Conservation (phyloP, 2,888 invertebrate species). For the Ornithoptera alexandrae region DNA sequence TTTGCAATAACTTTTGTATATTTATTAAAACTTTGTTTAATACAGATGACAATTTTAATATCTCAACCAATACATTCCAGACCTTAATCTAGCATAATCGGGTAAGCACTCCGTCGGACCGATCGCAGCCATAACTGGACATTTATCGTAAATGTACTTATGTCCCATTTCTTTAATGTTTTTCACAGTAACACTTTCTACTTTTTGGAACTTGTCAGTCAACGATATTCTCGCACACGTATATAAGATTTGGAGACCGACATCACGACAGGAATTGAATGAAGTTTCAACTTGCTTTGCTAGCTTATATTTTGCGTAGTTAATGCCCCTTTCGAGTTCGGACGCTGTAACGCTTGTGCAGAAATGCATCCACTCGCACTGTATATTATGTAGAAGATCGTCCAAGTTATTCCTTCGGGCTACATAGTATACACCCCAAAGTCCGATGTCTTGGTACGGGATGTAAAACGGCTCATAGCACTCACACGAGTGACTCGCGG, state of each 20-base stretch:
- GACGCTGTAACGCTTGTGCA: slow-evolving; percentile 44
- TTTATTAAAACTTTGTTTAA: background rate
- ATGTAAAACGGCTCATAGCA: slow-evolving; percentile 67
- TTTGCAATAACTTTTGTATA: no score
- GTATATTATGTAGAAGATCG: slow-evolving; percentile 56
- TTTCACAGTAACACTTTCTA: slow-evolving; percentile 29
- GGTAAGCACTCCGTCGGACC: slow-evolving; percentile 68
- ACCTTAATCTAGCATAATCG: slow-evolving; percentile 58
- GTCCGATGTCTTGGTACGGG: slow-evolving; percentile 61
- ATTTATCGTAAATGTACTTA: slow-evolving; percentile 62
- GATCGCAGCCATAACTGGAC: slow-evolving; percentile 62
- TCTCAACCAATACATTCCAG: slow-evolving; percentile 63
- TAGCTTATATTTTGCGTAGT: slow-evolving; percentile 50
- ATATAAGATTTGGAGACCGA: slow-evolving; percentile 58
- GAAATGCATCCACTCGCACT: slow-evolving; percentile 63
- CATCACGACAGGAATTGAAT: slow-evolving; percentile 53
- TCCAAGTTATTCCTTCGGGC: slow-evolving; percentile 51
- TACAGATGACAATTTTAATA: slow-evolving; percentile 36
- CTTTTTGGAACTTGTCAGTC: slow-evolving; percentile 27
- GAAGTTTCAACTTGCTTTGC: slow-evolving; percentile 47
- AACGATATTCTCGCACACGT: slow-evolving; percentile 44
- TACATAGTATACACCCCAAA: slow-evolving; percentile 74
- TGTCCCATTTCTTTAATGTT: slow-evolving; percentile 40
- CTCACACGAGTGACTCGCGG: slow-evolving; percentile 53
- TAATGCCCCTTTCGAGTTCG: slow-evolving; percentile 56